Evolutionary conservation across 2,888 invertebrate genomes (phyloP).

Genomic region (Cerastis leucographa): DNA sequence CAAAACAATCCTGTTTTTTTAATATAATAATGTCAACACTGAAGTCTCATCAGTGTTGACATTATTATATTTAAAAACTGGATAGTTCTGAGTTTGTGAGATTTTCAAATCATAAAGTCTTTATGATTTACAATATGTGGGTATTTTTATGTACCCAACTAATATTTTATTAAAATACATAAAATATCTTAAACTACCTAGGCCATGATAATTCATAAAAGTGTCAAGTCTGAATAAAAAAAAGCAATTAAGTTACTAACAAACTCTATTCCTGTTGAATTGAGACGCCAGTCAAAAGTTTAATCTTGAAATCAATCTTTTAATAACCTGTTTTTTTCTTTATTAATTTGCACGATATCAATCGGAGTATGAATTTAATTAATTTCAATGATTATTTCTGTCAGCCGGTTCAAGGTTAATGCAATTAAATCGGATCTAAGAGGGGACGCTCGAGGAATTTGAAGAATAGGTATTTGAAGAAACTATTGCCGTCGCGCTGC

Average conservation of each 20-base stretch:
- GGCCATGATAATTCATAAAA: background rate
- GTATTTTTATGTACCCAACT: background rate
- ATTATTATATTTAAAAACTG: background rate
- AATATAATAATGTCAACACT: too few relatives aligned
- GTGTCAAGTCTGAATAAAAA: background rate
- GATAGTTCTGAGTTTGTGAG: too few relatives aligned
- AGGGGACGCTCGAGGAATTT: too few relatives aligned
- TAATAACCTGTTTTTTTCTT: conserved; percentile 11
- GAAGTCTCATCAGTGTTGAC: conserved; percentile 2
- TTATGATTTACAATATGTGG: background rate
- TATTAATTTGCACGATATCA: conserved; percentile 43
- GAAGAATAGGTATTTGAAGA: too few relatives aligned
- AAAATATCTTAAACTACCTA: background rate
- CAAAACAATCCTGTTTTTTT: too few relatives aligned
- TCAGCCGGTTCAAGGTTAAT: conserved; percentile 31
- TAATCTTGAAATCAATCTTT: conserved; percentile 26
- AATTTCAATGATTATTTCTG: conserved; percentile 19
- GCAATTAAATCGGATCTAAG: conserved; percentile 18
- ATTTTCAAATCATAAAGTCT: too few relatives aligned
- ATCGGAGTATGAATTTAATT: conserved; percentile 30
- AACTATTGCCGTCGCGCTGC: too few relatives aligned
- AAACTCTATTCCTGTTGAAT: background rate
- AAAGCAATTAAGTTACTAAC: background rate
- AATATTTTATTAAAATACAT: background rate
- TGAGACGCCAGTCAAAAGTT: background rate